These are phyloP conservation scores for Junco hyemalis DNA, from an alignment of 2,113 vertebrate species.

Conservation along the genomic window DNA sequence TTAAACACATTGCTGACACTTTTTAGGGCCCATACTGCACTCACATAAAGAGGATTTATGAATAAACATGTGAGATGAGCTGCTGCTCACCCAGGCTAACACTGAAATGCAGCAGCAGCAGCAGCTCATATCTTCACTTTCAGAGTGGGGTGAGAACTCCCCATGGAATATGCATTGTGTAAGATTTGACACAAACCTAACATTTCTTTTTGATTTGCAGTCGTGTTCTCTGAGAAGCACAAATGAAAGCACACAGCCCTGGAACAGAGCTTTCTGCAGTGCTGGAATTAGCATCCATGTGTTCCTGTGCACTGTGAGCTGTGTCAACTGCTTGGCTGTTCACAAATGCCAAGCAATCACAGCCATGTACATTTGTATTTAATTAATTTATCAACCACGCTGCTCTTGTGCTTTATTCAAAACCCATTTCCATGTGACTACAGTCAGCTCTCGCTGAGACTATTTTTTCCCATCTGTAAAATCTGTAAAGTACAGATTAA, in stretches of 20 bases:
- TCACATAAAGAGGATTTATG: not conserved
- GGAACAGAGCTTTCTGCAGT: not conserved
- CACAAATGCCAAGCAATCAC: not conserved
- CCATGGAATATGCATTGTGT: not conserved
- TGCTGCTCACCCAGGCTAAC: not conserved
- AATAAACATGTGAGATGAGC: not conserved
- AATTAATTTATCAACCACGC: not conserved
- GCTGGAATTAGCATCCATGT: not conserved
- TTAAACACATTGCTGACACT: not conserved
- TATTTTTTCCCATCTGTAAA: not conserved
- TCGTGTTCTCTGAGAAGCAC: not conserved
- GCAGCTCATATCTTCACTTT: not conserved
- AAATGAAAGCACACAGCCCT: not conserved
- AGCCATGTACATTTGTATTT: not conserved
- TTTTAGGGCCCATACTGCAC: not conserved
- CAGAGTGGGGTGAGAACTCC: not conserved
- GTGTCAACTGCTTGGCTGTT: not conserved
- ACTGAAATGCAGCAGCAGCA: not conserved
- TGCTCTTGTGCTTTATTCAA: conserved; percentile 7
- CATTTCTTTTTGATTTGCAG: not conserved
- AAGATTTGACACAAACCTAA: not conserved
- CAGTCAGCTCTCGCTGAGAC: not conserved
- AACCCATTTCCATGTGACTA: not conserved
- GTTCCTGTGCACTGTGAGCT: not conserved
- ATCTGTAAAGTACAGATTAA: not conserved